These are phyloP conservation scores for Adineta ricciae DNA, from an alignment of 2,888 invertebrate species.

Conservation along the genomic window DNA sequence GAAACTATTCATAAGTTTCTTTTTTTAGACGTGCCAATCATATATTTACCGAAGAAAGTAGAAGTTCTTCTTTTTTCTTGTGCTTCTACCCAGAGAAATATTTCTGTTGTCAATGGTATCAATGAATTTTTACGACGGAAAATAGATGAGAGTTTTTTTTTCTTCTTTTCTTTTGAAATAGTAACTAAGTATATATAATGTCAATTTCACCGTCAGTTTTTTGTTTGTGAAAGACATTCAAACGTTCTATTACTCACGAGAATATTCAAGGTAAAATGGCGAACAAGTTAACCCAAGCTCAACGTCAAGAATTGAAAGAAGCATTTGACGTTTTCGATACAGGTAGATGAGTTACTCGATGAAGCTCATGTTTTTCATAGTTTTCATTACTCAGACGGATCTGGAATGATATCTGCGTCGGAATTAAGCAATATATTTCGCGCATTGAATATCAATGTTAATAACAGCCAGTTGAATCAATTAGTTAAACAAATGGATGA, in stretches of 20 bases:
- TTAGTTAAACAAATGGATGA: conserved; percentile 26
- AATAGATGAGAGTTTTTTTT: neutral
- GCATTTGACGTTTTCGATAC: neutral
- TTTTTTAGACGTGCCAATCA: no score
- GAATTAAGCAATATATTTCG: neutral
- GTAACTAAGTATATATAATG: neutral
- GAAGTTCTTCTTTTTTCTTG: neutral
- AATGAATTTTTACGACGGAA: neutral
- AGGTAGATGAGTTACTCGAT: neutral
- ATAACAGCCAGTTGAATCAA: neutral
- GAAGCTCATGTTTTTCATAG: neutral
- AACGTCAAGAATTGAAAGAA: neutral
- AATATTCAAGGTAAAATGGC: neutral
- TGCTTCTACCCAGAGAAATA: neutral
- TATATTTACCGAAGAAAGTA: no score
- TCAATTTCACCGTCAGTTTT: neutral
- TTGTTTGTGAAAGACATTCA: neutral
- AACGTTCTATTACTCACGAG: no score
- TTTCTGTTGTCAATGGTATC: neutral
- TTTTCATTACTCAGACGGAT: neutral
- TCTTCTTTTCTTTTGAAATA: neutral
- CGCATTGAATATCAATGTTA: neutral
- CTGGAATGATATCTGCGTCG: neutral
- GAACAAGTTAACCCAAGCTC: neutral
- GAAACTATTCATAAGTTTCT: neutral